Evolutionary conservation across 2,888 invertebrate species (phyloP), one percentile per base, ranked within the genome.

Genomic region (Invenusta paracnida): DNA sequence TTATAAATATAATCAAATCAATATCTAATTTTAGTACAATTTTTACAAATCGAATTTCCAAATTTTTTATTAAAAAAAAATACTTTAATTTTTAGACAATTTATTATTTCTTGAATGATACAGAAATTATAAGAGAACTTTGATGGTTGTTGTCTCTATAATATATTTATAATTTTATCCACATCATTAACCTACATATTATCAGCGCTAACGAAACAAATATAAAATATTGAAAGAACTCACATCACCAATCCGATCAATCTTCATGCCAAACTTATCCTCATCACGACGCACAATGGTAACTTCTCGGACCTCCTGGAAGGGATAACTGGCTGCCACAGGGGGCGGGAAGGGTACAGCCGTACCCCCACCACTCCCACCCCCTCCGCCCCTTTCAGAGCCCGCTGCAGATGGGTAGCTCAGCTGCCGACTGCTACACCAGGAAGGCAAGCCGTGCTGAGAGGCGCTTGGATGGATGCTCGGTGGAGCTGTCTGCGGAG

Each of bases 181-280:
- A n/a, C n/a, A n/a, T n/a, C n/a, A n/a, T n/a, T n/a, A n/a, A n/a
- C n/a, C n/a, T n/a, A n/a, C n/a, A n/a, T n/a, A n/a, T n/a, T n/a
- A n/a, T n/a, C n/a, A n/a, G n/a, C n/a, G n/a, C n/a, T n/a, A n/a
- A n/a, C n/a, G n/a, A n/a, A n/a, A n/a, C n/a, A n/a, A n/a, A n/a
- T n/a, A n/a, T n/a, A n/a, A n/a, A n/a, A n/a, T n/a, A n/a, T n/a
- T n/a, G n/a, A n/a, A n/a, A n/a, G n/a, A n/a, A 29, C 84, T 84
- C 29, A 84, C 84, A 67, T 84, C 84, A 84, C 84, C 84, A 27
- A 84, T 82, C 17, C 84, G 25, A 5, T 73, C 84, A n/a, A 84
- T 83, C 84, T 84, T 84, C 84, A 84, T 84, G 25, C 84, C 84
- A 66, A 81, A 84, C 25, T 30, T 30, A 23, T 84, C 84, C 29